phyloP scores from a whole-genome alignment of 2,113 vertebrate genomes.

The Neopipo cinnamomea region DNA sequence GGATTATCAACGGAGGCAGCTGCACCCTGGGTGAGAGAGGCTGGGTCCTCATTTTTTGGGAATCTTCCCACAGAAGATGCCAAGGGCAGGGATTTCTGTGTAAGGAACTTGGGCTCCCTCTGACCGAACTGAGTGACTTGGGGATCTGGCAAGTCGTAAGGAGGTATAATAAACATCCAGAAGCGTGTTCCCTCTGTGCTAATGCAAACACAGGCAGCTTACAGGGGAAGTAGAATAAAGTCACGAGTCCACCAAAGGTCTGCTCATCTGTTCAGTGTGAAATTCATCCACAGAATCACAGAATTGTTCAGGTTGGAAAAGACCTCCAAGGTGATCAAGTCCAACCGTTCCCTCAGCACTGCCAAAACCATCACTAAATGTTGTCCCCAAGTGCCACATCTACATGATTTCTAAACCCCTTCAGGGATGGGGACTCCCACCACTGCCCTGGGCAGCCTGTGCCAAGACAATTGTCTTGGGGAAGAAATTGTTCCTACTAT shows the following conservation, averaged over 20 bases:
- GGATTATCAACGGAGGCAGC: not conserved
- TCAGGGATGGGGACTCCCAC: not conserved
- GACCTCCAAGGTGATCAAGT: not conserved
- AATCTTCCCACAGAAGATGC: not conserved
- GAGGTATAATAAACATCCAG: not conserved
- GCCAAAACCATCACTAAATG: not conserved
- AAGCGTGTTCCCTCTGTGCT: fast-evolving
- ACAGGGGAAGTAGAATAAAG: not conserved
- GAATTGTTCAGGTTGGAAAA: not conserved
- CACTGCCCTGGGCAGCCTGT: not conserved
- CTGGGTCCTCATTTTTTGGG: not conserved
- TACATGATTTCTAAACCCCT: not conserved
- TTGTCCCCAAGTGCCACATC: not conserved
- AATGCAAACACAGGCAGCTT: not conserved
- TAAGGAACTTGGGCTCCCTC: not conserved
- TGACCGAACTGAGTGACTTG: not conserved
- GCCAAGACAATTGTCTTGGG: not conserved
- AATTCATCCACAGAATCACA: not conserved
- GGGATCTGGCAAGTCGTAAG: not conserved
- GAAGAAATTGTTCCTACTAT: not conserved
- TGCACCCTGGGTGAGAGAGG: not conserved
- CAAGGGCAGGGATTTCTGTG: not conserved
- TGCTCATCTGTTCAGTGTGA: not conserved
- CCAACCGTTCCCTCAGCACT: fast-evolving
- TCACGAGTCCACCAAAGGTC: not conserved